Conservation (phyloP, 2,113 vertebrate genomes). For the Dissostichus mawsoni region DNA sequence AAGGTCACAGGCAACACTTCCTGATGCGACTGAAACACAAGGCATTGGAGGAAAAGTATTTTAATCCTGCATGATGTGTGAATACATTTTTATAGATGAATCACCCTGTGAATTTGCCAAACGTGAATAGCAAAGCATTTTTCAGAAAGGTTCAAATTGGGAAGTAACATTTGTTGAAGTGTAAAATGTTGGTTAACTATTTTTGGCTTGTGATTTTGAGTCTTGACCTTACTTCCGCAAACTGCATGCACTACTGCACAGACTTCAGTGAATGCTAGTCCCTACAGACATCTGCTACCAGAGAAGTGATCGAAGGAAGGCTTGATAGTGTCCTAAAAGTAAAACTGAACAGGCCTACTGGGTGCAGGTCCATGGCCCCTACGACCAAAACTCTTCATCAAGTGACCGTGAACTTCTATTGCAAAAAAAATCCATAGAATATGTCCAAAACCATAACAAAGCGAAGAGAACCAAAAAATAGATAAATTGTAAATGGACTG, state of each 20-base stretch:
- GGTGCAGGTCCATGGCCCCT: neutral
- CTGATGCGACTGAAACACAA: slow-evolving; percentile 22
- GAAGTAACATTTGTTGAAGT: neutral
- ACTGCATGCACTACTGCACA: slow-evolving; percentile 8
- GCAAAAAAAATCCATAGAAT: neutral
- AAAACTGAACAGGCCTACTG: neutral
- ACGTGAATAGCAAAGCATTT: neutral
- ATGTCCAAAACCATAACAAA: neutral
- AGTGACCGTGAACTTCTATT: neutral
- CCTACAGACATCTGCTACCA: slow-evolving; percentile 3
- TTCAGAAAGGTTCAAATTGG: slow-evolving; percentile 1
- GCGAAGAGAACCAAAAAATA: too few relatives aligned
- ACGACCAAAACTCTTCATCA: neutral
- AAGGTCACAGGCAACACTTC: slow-evolving; percentile 82
- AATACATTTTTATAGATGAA: neutral
- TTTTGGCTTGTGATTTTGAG: neutral
- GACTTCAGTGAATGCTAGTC: neutral
- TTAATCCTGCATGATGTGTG: neutral
- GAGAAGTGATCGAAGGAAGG: neutral
- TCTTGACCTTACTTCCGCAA: neutral
- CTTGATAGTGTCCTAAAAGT: neutral
- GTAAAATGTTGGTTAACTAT: neutral
- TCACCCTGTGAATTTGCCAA: neutral
- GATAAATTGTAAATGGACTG: too few relatives aligned
- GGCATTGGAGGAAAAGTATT: neutral